These are phyloP conservation scores for Amphimallon solstitiale DNA, from an alignment of 2,888 invertebrate genomes.

Conservation along the genomic window DNA sequence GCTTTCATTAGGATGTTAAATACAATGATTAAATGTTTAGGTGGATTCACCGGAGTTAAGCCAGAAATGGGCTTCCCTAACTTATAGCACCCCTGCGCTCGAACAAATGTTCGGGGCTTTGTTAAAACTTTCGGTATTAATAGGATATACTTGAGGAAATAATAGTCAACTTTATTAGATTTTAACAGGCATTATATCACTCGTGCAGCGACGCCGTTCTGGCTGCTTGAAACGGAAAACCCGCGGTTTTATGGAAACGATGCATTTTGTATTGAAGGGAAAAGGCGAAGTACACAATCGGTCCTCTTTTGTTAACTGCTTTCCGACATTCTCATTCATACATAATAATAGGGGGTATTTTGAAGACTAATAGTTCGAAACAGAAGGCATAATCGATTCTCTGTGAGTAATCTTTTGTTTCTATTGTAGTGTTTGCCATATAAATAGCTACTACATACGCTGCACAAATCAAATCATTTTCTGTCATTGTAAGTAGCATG, in stretches of 20 bases:
- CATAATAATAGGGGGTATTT: slow-evolving; percentile 1
- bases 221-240: background rate
- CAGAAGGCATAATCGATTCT: background rate
- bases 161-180: background rate
- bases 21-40: slow-evolving; percentile 19
- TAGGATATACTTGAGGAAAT: background rate
- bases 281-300: background rate
- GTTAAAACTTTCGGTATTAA: background rate
- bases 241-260: background rate
- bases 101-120: background rate
- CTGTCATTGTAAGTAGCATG: too few relatives aligned
- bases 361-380: slow-evolving; percentile 1
- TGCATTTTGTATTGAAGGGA: background rate
- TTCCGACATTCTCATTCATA: background rate
- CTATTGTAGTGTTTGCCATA: background rate
- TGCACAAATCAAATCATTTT: background rate
- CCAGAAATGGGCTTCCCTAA: too few relatives aligned
- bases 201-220: background rate
- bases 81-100: too few relatives aligned
- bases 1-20: slow-evolving; percentile 2
- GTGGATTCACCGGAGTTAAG: background rate
- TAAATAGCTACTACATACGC: background rate
- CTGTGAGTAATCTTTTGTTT: slow-evolving; percentile 5
- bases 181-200: background rate
- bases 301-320: slow-evolving; percentile 3